A percentile compares a stretch with the other conserved stretches of the same genome.
These are phyloP conservation scores for Cirrhinus mrigala DNA, from an alignment of 2,797 vertebrate genomes.

Conservation along the genomic window DNA sequence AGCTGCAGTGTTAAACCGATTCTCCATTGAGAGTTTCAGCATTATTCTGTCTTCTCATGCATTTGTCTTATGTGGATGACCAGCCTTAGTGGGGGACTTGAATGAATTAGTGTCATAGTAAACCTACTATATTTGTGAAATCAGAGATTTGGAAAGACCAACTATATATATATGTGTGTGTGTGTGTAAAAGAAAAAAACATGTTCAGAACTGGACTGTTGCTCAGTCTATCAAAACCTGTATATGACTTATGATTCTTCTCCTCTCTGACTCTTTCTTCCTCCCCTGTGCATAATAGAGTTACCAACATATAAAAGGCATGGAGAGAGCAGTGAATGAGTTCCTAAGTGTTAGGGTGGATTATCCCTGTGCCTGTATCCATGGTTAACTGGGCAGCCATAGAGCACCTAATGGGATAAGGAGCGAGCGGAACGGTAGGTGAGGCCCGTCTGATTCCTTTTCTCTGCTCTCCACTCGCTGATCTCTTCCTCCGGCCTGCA, in stretches of 20 bases:
- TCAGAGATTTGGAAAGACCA: too few relatives aligned
- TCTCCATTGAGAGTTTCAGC: too few relatives aligned
- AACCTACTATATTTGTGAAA: too few relatives aligned
- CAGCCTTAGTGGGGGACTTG: too few relatives aligned
- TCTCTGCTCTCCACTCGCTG: background rate
- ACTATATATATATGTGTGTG: too few relatives aligned
- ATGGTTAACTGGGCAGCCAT: conserved; percentile 57
- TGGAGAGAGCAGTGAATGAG: conserved; percentile 52
- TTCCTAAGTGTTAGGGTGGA: conserved; percentile 49
- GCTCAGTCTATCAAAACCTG: background rate
- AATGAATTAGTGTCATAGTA: too few relatives aligned
- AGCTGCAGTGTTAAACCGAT: too few relatives aligned
- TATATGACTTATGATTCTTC: background rate
- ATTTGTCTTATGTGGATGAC: too few relatives aligned
- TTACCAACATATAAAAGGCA: conserved; percentile 62
- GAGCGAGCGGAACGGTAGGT: conserved; percentile 40
- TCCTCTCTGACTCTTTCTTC: conserved; percentile 18
- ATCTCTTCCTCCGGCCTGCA: conserved; percentile 31
- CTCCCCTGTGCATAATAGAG: conserved; percentile 56
- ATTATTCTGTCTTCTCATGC: too few relatives aligned
- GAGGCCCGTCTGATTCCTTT: conserved; percentile 34
- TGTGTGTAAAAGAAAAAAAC: too few relatives aligned
- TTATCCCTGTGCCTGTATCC: conserved; percentile 55
- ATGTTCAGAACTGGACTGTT: background rate
- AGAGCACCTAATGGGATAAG: conserved; percentile 64